Conservation (phyloP, 2,113 vertebrate genomes). For the Petroica traversi region DNA sequence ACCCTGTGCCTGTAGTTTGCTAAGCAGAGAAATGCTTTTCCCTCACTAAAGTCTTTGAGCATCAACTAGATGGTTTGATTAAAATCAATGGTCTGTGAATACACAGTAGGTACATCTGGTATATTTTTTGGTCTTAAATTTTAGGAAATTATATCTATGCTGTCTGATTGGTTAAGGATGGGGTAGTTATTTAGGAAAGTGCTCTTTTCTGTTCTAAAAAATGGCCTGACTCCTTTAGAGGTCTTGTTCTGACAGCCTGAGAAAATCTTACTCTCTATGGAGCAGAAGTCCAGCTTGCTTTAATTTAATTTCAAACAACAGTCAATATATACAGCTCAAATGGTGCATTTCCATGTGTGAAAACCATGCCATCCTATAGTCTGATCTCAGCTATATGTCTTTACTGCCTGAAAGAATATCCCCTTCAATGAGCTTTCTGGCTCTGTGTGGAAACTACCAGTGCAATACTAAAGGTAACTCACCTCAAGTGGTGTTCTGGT, state of each 20-base stretch:
- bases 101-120: background rate
- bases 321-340: background rate
- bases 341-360: background rate
- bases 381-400: background rate
- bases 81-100: background rate
- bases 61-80: background rate
- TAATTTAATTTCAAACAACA: background rate
- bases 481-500: background rate
- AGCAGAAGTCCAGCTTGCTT: background rate
- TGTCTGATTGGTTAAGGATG: background rate
- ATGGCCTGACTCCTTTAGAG: background rate
- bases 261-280: background rate
- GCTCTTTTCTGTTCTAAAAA: background rate
- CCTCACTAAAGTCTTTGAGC: background rate
- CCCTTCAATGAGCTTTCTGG: background rate
- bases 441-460: background rate
- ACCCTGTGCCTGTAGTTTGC: background rate
- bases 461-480: background rate
- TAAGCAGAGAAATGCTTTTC: background rate
- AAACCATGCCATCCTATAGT: background rate
- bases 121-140: background rate
- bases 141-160: background rate
- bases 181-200: background rate
- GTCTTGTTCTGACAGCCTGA: background rate
- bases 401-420: background rate